Conservation (phyloP, 2,113 vertebrate species). For the Xyliphius kryptos region DNA sequence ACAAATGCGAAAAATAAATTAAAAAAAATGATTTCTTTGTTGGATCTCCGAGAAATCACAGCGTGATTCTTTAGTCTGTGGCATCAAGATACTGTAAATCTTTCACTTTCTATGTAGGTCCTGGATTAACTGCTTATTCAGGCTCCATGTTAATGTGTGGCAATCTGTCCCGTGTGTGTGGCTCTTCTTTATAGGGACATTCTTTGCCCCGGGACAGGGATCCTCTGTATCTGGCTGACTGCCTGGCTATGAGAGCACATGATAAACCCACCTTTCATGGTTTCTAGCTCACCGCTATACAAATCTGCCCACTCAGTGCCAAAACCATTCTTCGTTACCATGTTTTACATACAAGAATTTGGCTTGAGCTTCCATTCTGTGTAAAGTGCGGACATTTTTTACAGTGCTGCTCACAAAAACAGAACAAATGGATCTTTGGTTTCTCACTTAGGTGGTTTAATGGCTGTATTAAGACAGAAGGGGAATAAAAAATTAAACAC, state of each 20-base stretch:
- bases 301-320: slow-evolving; percentile 43
- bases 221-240: slow-evolving; percentile 32
- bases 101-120: slow-evolving; percentile 17
- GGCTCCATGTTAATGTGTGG: slow-evolving; percentile 24
- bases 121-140: slow-evolving; percentile 32
- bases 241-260: slow-evolving; percentile 30
- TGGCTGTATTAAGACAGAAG: too few relatives aligned
- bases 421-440: too few relatives aligned
- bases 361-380: slow-evolving; percentile 23
- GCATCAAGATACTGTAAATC: slow-evolving; percentile 6
- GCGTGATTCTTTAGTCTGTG: background rate
- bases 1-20: too few relatives aligned
- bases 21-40: background rate
- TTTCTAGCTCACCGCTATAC: slow-evolving; percentile 24
- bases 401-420: too few relatives aligned
- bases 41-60: slow-evolving; percentile 9
- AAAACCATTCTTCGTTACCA: slow-evolving; percentile 51
- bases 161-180: slow-evolving; percentile 35
- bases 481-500: too few relatives aligned
- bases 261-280: slow-evolving; percentile 29
- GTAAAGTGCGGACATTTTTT: slow-evolving; percentile 15
- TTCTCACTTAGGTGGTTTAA: too few relatives aligned
- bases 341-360: slow-evolving; percentile 42
- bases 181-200: slow-evolving; percentile 31
- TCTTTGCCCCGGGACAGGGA: slow-evolving; percentile 28